Base-by-base conservation (phyloP, 2,888 invertebrate species). In the Chalcosyrphus nemorum region DNA sequence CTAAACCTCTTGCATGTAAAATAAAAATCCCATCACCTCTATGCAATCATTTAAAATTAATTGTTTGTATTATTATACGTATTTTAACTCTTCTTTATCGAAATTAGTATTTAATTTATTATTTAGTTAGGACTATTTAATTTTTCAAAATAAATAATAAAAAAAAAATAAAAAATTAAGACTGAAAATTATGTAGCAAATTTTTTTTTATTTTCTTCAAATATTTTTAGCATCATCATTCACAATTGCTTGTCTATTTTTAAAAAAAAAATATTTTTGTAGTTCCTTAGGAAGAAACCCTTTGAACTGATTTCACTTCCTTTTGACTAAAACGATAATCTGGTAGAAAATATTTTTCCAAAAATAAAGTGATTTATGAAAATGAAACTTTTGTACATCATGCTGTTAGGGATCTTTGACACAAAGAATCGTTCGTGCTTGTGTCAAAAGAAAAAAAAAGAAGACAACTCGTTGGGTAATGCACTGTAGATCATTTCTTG, bases 21-120 rank as follows among this genome's bases (percentile, higher is more conserved):
- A 81, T 77, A 77, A 47, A 38, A 52, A 59, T 21, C 65, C 52
- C 41, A 24, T 76, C 13, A 68, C 50, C 32, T n/a, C n/a, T 47
- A 27, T 65, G 41, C 57, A 56, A 52, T 63, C 19, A 63, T 41
- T 50, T 75, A 21, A 52, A 24, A 24, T n/a, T n/a, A 43, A 9
- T 61, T 35, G 17, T 27, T 47, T 77, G 63, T 65, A 63, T 61
- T 70, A 59, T 43, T 82, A 61, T 47, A 47, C 35, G 38, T 70
- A 15, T 52, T 50, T 63, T n/a, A n/a, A n/a, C n/a, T 70, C 41
- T 43, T 21, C 11, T 43, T 29, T 59, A 45, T 50, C 47, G 45
- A 32, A 63, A 63, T 59, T 75, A 84, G 84, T 65, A 63, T 74
- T 59, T 80, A 84, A 84, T 80, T 84, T 84, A 80, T 84, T 84